phyloP scores from a whole-genome alignment of 1,140 invertebrate species.

The Philopotamus ludificatus region DNA sequence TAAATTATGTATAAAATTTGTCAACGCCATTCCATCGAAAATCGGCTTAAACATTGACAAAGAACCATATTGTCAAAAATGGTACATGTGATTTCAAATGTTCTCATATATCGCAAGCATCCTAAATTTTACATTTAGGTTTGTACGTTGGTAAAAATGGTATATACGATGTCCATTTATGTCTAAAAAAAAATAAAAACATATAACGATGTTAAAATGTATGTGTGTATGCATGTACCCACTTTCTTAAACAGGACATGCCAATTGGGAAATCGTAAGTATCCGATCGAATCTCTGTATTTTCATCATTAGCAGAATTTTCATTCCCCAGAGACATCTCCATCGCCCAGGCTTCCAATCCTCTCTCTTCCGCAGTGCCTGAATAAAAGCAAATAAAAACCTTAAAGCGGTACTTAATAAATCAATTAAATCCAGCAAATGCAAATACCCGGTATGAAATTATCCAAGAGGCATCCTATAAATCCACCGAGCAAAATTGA shows the following conservation, averaged over 20 bases:
- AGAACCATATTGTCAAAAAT: no score
- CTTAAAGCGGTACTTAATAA: neutral
- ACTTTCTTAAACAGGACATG: constrained; percentile 62
- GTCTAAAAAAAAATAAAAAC: constrained; percentile 54
- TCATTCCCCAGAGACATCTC: constrained; percentile 62
- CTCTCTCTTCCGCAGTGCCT: constrained; percentile 58
- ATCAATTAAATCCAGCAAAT: neutral
- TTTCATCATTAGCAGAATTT: constrained; percentile 51
- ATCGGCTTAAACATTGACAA: no score
- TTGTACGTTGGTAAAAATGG: constrained; percentile 71
- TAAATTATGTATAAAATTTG: no score
- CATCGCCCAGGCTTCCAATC: constrained; percentile 67
- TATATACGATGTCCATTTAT: constrained; percentile 66
- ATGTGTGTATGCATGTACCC: neutral
- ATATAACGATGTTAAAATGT: constrained; percentile 19
- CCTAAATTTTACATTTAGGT: constrained; percentile 37
- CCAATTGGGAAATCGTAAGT: constrained; percentile 75
- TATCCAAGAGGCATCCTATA: constrained; percentile 78
- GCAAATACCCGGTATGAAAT: constrained; percentile 76
- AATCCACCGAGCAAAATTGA: constrained; percentile 82
- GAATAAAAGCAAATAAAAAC: neutral
- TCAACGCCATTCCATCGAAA: no score
- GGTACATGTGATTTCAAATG: no score
- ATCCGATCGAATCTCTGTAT: constrained; percentile 48
- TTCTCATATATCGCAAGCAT: no score